These are phyloP conservation scores for Hyles lineata DNA, from an alignment of 2,888 invertebrate genomes.

Conservation along the genomic window DNA sequence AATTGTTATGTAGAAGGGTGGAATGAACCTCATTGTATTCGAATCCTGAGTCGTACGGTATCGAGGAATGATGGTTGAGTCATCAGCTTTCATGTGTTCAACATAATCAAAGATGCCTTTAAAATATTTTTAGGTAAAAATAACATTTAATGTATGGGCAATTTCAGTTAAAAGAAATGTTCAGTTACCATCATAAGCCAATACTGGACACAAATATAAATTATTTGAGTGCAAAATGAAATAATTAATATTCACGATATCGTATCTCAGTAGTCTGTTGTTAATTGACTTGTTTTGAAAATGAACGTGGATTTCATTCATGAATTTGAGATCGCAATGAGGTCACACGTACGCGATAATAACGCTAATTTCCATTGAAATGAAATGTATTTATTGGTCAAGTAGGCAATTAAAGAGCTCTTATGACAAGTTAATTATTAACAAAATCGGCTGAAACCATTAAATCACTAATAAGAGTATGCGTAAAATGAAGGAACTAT, in stretches of 20 bases:
- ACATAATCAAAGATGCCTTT: neutral
- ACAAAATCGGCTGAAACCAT: neutral
- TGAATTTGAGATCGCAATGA: conserved; percentile 5
- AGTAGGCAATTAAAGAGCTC: too few species aligned
- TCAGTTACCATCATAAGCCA: too few species aligned
- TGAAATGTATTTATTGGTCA: too few species aligned
- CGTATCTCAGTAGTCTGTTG: neutral
- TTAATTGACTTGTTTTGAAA: neutral
- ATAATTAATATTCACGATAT: neutral
- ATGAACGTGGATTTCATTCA: neutral
- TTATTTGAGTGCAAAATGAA: too few species aligned
- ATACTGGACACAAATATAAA: too few species aligned
- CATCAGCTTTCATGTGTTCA: neutral
- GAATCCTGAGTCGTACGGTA: conserved; percentile 18
- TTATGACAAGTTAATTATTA: too few species aligned
- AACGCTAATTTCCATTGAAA: too few species aligned
- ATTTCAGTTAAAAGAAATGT: too few species aligned
- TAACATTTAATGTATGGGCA: neutral
- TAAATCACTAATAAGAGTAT: neutral
- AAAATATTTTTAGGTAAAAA: too few species aligned
- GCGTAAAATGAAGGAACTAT: neutral
- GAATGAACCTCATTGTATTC: conserved; percentile 28
- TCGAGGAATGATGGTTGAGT: neutral
- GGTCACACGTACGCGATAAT: neutral
- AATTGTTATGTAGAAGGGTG: conserved; percentile 26